Evolutionary conservation across 2,888 invertebrate species (phyloP).

Genomic region (Nomada ruficornis): DNA sequence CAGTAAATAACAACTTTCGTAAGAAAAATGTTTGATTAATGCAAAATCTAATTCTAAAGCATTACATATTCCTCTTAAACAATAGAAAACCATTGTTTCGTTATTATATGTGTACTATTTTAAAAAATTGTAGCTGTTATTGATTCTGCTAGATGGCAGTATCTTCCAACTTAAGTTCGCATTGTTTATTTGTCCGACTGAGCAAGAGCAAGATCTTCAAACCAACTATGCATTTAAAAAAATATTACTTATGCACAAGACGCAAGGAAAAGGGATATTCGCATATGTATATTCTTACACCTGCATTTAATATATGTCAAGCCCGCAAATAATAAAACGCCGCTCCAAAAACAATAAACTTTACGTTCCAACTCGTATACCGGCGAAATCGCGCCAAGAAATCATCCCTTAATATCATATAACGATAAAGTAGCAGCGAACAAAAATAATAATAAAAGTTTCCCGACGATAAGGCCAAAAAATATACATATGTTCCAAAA

Average conservation of each 20-base stretch:
- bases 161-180: constrained; percentile 10
- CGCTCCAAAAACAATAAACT: too few species aligned
- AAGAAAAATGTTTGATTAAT: neutral
- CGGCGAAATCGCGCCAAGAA: neutral
- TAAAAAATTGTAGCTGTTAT: constrained; percentile 6
- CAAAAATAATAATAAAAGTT: neutral
- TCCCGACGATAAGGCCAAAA: neutral
- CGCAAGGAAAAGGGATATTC: too few species aligned
- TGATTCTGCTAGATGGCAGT: constrained; percentile 35
- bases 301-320: too few species aligned
- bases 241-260: too few species aligned
- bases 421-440: neutral
- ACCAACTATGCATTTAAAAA: neutral
- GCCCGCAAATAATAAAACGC: too few species aligned
- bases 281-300: too few species aligned
- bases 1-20: neutral
- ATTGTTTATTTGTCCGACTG: constrained; percentile 30
- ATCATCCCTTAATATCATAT: neutral
- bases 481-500: neutral
- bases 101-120: neutral
- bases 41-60: neutral
- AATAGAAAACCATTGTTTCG: neutral
- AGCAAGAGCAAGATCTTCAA: neutral
- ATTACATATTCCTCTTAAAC: neutral
- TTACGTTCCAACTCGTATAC: too few species aligned